A percentile compares a stretch with the other conserved stretches of the same genome.
These are phyloP conservation scores for Tachuris rubrigastra DNA, from an alignment of 2,113 vertebrate genomes.

Conservation along the genomic window DNA sequence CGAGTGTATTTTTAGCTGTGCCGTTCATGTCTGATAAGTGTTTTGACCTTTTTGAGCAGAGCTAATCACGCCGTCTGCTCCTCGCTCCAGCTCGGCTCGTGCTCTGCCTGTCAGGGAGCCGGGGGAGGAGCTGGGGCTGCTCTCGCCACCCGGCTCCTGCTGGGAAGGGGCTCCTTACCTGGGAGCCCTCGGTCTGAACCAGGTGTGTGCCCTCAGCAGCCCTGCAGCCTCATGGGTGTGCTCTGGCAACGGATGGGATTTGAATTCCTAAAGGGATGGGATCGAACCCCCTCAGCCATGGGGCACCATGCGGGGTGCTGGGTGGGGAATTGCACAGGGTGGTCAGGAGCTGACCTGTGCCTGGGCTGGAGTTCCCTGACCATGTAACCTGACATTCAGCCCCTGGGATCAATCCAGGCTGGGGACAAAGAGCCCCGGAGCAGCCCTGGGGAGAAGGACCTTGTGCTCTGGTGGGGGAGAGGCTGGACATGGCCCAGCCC, in stretches of 20 bases:
- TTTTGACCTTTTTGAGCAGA: conserved; percentile 66
- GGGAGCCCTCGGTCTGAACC: fast-evolving
- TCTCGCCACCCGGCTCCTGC: fast-evolving
- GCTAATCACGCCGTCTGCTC: conserved; percentile 42
- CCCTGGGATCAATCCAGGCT: background rate
- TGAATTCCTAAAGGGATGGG: background rate
- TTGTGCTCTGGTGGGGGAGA: background rate
- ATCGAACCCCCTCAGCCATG: fast-evolving
- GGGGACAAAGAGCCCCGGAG: background rate
- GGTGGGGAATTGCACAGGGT: too few species aligned
- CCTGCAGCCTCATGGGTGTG: background rate
- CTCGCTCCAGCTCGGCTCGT: conserved; percentile 6
- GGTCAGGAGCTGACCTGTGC: background rate
- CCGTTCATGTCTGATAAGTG: conserved; percentile 43
- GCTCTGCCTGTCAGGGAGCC: background rate
- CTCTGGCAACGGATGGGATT: fast-evolving
- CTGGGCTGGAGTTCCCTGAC: background rate
- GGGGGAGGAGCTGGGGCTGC: background rate
- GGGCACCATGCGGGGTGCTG: background rate
- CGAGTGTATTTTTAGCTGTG: conserved; percentile 60
- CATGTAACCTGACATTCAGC: background rate
- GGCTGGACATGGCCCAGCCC: background rate
- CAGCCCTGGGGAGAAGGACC: background rate
- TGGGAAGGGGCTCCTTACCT: background rate
- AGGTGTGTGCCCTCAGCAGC: background rate